Base-by-base conservation (phyloP, 2,113 vertebrate species). In the Varanus salvator region DNA sequence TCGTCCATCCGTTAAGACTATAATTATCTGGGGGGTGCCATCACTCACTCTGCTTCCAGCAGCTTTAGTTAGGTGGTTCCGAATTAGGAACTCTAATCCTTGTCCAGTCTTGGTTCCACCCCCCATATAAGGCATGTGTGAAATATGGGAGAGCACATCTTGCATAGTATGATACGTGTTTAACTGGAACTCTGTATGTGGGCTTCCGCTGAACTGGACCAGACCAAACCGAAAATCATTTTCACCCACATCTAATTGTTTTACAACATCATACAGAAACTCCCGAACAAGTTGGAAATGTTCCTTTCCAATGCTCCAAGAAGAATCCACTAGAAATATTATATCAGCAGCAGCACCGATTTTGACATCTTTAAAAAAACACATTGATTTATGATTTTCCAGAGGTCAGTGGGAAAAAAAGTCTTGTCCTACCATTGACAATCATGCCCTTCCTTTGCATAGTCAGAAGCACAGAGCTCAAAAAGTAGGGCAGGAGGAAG, bases 271-370 rank as follows among this genome's bases (percentile, higher is more conserved):
- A 96, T 95, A 98, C 23, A 99, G 96, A 98, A 99, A 99, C 92
- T 98, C 94, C 93, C 95, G 97, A 94, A 99, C 60, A 48, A 98
- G 97, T 92, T 98, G 97, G 98, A 98, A 99, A 96, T 98, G 98
- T 86, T 98, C 96, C 87, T 97, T 92, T 85, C 98, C 98, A 92
- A 98, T 94, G 97, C 97, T 98, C 98, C 97, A 96, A 87, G 98
- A 98, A 89, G 98, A 98, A 97, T 99, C 98, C 97, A 99, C 98
- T 97, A 99, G 98, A 98, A 99, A 98, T 97, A 98, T 97, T 96
- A 98, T 96, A 97, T 99, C 98, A 88, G 98, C 98, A 95, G 97
- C 96, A 4, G 97, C 96, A 96, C 97, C 93, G 77, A 95, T 97
- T 97, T 95, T 97, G 96, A 97, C 98, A 96, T 97, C 98, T 99